Base-by-base conservation (phyloP, 2,113 vertebrate genomes). In the Cacatua alba region DNA sequence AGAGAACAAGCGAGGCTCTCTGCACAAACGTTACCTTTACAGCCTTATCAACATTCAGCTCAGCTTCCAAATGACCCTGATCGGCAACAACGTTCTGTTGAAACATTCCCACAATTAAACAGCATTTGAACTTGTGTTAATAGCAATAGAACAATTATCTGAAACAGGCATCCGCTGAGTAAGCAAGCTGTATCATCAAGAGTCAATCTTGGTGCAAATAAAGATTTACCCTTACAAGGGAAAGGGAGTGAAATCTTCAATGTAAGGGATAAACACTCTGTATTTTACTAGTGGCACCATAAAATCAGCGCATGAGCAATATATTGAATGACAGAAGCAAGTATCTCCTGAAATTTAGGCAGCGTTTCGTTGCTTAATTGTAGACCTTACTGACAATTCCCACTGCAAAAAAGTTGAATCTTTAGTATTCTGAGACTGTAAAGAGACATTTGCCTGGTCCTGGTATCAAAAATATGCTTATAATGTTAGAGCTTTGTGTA, bases 71-170 rank as follows among this genome's bases (percentile, higher is more conserved):
- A 65, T 80, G 89, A 85, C 94, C 95, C 90, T 3, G 78, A 52
- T 62, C 1, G 7, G 67, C 86, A 86, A 53, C 78, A 59, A 53
- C 1, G 21, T 57, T 76, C 89, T 3, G 10, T 44, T 41, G 41
- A 41, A 41, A 28, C n/a, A 82, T 95, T 85, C 90, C 90, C 82
- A 77, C 94, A 95, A 94, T 87, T 92, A 89, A 94, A 92, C 88
- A 85, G 62, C 28, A 6, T 87, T 64, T 88, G 93, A 92, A 95
- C 95, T 90, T 4, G 31, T 77, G 82, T 77, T 95, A 92, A 95
- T 85, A 80, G 78, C 93, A 74, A 35, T 13, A 64, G 75, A 76
- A 94, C 86, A 91, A 95, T 94, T 94, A 91, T 82, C 89, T 70
- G 71, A 13, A 78, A 84, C 77, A 91, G 74, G 60, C 91, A 84